Evolutionary conservation across 1,140 invertebrate genomes (phyloP).

Genomic region (Globodera ellingtonae): DNA sequence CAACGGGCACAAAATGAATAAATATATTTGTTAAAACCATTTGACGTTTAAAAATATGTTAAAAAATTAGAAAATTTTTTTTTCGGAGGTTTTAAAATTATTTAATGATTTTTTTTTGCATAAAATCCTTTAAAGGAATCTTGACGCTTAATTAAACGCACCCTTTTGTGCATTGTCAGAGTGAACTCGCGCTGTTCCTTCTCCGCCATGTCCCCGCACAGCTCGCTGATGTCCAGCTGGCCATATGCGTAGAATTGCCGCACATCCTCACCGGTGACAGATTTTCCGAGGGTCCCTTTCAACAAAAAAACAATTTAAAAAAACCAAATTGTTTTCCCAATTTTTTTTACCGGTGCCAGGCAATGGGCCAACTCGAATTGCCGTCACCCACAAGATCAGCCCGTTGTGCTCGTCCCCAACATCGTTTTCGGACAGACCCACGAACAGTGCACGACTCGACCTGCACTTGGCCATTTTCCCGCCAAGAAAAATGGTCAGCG

Average conservation of each 20-base stretch:
- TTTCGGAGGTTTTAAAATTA: not conserved
- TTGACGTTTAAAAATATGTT: not conserved
- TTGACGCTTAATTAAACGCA: not conserved
- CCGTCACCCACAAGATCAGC: constrained; percentile 21
- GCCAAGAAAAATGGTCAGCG: constrained; percentile 42
- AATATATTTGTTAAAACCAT: not conserved
- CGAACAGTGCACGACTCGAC: constrained; percentile 33
- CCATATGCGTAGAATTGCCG: constrained; percentile 29
- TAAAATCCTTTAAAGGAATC: not conserved
- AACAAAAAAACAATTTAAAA: not conserved
- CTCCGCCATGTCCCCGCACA: constrained; percentile 35
- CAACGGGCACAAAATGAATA: not conserved
- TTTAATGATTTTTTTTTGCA: not conserved
- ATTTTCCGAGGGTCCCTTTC: not conserved
- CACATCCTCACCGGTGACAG: constrained; percentile 14
- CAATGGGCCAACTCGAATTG: constrained; percentile 22
- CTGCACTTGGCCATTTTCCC: not conserved
- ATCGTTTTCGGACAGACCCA: constrained; percentile 26
- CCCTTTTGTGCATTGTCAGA: constrained; percentile 6
- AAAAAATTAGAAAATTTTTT: not conserved
- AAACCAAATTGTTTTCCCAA: not conserved
- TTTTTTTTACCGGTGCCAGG: not conserved
- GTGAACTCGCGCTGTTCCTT: constrained; percentile 42
- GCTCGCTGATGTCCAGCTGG: constrained; percentile 16
- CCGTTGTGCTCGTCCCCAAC: constrained; percentile 30